Base-by-base conservation (phyloP, 1,140 invertebrate species). In the Drosophila nebulosa region DNA sequence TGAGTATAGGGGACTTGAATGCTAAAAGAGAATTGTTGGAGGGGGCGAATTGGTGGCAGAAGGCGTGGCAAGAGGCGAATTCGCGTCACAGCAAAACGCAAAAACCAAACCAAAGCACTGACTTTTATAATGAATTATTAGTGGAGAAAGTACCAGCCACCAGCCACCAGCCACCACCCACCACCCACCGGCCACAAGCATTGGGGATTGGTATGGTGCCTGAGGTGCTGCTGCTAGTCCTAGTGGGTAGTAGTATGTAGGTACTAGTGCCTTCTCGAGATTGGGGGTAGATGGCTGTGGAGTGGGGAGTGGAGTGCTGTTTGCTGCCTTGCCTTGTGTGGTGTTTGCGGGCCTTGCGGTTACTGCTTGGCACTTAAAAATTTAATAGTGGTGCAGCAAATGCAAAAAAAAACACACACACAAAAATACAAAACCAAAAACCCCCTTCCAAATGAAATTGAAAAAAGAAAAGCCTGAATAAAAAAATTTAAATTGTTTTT, bases 71-170 rank as follows among this genome's bases (percentile, higher is more conserved):
- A 75, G 64, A 72, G 78, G 74, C 64, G 71, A 64, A 84, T 79
- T 84, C 79, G 75, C 79, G 79, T 84, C 76, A 72, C 79, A 84
- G 76, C 75, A 79, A 86, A 88, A 79, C 84, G 76, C 84, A 89
- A 88, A 88, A 88, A 88, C 83, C 83, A 86, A 86, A 76, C 83
- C 83, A 83, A 88, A 89, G 84, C 79, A 76, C 59, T 83, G 83
- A 88, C 83, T 88, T 88, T 88, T 89, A 88, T 88, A 88, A 88
- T 88, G 83, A 88, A 88, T 88, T 88, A 88, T 88, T 88, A 89
- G 84, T 88, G 83, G 74, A 62, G 66, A 42, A 46, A 21, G 39
- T 5, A 53, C n/a, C 52, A 55, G n/a, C n/a, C n/a, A n/a, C n/a
- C n/a, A n/a, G n/a, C n/a, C n/a, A n/a, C n/a, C n/a, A n/a, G n/a